Percentiles rank a stretch among this genome's conserved stretches.
phyloP scores from a whole-genome alignment of 2,888 invertebrate genomes.

The Dolichopus griseipennis region DNA sequence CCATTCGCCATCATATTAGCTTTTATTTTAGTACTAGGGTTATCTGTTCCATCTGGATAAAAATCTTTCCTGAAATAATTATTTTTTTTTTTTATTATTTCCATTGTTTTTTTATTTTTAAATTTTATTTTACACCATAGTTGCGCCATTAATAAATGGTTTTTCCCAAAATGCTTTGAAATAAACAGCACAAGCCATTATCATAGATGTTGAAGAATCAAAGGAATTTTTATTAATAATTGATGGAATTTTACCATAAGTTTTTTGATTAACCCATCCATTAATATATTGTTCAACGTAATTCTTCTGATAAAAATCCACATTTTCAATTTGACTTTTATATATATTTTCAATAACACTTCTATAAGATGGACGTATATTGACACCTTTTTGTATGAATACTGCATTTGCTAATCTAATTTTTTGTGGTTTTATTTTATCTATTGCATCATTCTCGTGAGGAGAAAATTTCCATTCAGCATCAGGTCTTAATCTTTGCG shows the following conservation, averaged over 20 bases:
- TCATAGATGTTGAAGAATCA: slow-evolving; percentile 46
- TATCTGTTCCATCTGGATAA: slow-evolving; percentile 44
- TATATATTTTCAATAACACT: slow-evolving; percentile 45
- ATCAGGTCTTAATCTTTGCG: slow-evolving; percentile 23
- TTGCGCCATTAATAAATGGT: slow-evolving; percentile 48
- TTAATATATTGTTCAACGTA: slow-evolving; percentile 47
- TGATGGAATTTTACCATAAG: slow-evolving; percentile 50
- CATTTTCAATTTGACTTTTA: slow-evolving; percentile 45
- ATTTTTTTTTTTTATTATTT: background rate
- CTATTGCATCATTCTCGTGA: slow-evolving; percentile 16
- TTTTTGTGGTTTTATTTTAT: slow-evolving; percentile 24
- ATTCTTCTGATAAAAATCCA: slow-evolving; percentile 46
- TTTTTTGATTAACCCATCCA: slow-evolving; percentile 51
- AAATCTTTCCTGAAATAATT: slow-evolving; percentile 38
- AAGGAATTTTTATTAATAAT: slow-evolving; percentile 46
- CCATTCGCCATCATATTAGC: slow-evolving; percentile 57
- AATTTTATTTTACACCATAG: slow-evolving; percentile 28
- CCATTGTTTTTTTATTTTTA: no score
- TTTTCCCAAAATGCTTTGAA: slow-evolving; percentile 55
- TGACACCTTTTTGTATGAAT: slow-evolving; percentile 50
- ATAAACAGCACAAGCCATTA: slow-evolving; percentile 57
- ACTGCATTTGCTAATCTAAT: slow-evolving; percentile 49
- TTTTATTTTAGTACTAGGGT: slow-evolving; percentile 27
- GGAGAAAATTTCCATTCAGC: slow-evolving; percentile 29
- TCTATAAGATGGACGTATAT: slow-evolving; percentile 47